Evolutionary conservation across 2,113 vertebrate genomes (phyloP), one percentile per base, ranked within the genome.

Genomic region (Ailuropoda melanoleuca): DNA sequence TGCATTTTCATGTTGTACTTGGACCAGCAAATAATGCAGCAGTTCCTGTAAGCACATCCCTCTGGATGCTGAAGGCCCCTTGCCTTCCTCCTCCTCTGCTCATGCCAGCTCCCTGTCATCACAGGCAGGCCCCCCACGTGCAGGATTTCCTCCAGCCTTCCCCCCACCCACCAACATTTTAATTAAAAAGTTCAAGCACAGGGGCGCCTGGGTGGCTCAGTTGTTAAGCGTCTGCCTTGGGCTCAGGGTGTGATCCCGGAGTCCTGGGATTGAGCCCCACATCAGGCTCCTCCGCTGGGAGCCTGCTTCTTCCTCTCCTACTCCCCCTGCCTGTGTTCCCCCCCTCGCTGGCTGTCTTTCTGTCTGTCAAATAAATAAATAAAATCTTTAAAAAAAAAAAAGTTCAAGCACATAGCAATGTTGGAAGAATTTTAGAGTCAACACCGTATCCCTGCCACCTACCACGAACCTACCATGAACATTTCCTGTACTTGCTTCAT

Each of bases 21-120:
- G 48, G 23, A 31, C 13, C 37, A 15, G 0, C 74, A n/a, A 46
- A 56, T 9, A n/a, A 29, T 0, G 1, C 1, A 37, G 58, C 55
- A 8, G 50, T 8, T 31, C 31, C 84, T 7, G 0, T 21, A 29
- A 15, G 31, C 55, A 68, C 60, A 29, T 39, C 13, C 46, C 26
- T 66, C 77, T 70, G 37, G 43, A 29, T 70, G n/a, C 26, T 14
- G 58, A 55, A 75, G 46, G 64, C 15, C 10, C 31, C 15, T 70
- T 10, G 64, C 34, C 46, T 19, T 62, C 50, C 12, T 64, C 62
- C 6, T 60, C 39, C 18, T 46, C n/a, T 88, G 31, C 14, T 90
- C 46, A 34, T 19, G 3, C 37, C n/a, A 6, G 7, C n/a, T 89
- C 34, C 58, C 19, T 60, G 6, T 48, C 21, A 17, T 50, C 68